Evolutionary conservation across 2,888 invertebrate species (phyloP).

Genomic region (Epinotia brunnichana): DNA sequence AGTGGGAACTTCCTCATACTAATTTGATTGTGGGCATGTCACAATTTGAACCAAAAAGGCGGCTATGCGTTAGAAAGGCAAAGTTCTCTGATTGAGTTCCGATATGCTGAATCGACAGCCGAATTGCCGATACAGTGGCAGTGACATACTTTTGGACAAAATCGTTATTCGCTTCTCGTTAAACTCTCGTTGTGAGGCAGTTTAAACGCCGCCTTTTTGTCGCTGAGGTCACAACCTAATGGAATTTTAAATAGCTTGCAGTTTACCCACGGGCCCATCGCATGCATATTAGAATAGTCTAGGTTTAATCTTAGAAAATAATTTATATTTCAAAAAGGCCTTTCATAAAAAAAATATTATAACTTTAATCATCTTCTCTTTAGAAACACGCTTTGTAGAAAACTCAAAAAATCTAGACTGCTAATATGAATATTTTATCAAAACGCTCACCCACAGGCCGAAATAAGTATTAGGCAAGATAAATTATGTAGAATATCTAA

Average conservation of each 20-base stretch:
- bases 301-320: slow-evolving; percentile 40
- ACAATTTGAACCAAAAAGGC: slow-evolving; percentile 5
- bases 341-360: slow-evolving; percentile 1
- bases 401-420: neutral
- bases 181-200: slow-evolving; percentile 39
- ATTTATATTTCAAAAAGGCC: neutral
- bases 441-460: neutral
- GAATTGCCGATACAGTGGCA: slow-evolving; percentile 34
- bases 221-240: slow-evolving; percentile 43
- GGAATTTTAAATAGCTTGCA: slow-evolving; percentile 44
- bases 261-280: slow-evolving; percentile 33
- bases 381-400: neutral
- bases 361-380: slow-evolving; percentile 4
- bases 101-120: slow-evolving; percentile 30
- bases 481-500: too few species aligned
- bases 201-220: slow-evolving; percentile 38
- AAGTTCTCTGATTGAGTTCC: slow-evolving; percentile 30
- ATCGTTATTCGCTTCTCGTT: slow-evolving; percentile 43
- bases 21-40: neutral
- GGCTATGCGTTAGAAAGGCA: slow-evolving; percentile 5
- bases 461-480: too few species aligned
- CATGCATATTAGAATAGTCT: slow-evolving; percentile 54
- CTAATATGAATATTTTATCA: neutral
- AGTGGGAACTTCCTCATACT: slow-evolving; percentile 2
- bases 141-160: slow-evolving; percentile 38